Base-by-base conservation (phyloP, 2,113 vertebrate species). In the Fulmarus glacialis region DNA sequence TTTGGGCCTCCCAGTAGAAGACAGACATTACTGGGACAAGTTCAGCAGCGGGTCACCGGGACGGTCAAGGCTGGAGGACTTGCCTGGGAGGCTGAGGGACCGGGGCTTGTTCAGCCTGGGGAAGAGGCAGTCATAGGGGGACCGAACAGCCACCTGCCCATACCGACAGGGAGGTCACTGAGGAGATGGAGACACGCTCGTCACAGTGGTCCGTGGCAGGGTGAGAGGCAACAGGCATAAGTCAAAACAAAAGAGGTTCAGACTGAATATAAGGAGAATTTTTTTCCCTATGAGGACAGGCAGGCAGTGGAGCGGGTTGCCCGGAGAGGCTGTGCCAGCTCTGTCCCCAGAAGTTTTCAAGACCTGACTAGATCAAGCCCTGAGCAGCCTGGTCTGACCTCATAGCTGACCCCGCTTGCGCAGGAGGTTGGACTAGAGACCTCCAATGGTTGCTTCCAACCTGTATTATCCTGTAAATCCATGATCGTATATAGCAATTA, bases 191-290 rank as follows among this genome's bases (percentile, higher is more conserved):
- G 12, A 30, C 7, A 1, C 1, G 6, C 5, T n/a, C 17, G 43
- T 80, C 24, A 52, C 15, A 48, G 43, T 6, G 16, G 6, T 15
- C 21, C 1, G 0, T 52, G 12, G 22, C 30, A 72, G 30, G 20
- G 16, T 17, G 8, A 40, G 32, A 70, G 9, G 19, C 38, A 50
- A 20, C 9, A 64, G 20, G 17, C 24, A 4, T 3, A 38, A 60
- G 3, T 8, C 20, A 50, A 60, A 91, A 12, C 12, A 63, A 42
- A 26, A 81, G 14, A 40, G 15, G 9, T 26, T 81, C 48, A 81
- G 26, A 36, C 22, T 48, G 59, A 67, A 12, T 9, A 58, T 8
- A 64, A 64, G 17, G 20, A 80, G 18, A 38, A 22, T 0, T 4
- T 9, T 22, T 12, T 78, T 13, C 29, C 40, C 34, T 5, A 0